phyloP scores from a whole-genome alignment of 2,113 vertebrate species.

The Ibidorhyncha struthersii region DNA sequence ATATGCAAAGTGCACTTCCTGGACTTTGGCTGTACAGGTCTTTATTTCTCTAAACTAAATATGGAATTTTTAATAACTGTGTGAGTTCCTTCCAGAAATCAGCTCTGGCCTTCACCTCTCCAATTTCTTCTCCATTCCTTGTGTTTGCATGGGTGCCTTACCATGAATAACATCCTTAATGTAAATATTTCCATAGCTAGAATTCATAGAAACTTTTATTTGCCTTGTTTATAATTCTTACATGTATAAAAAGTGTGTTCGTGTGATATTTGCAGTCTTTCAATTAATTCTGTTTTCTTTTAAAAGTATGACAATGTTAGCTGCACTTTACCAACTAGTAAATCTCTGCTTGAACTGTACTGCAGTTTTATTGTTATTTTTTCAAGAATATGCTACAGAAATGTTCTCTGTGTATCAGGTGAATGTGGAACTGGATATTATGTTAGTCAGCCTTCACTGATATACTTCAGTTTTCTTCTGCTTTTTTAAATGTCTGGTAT shows the following conservation, averaged over 20 bases:
- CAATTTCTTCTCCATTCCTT: not conserved
- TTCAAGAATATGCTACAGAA: not conserved
- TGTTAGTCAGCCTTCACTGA: not conserved
- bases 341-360: not conserved
- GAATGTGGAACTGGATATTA: not conserved
- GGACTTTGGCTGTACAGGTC: not conserved
- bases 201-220: not conserved
- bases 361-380: not conserved
- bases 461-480: not conserved
- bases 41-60: not conserved
- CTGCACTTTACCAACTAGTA: not conserved
- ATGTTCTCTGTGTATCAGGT: not conserved
- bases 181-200: not conserved
- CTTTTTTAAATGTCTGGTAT: not conserved
- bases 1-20: not conserved
- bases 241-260: not conserved
- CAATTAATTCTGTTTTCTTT: not conserved
- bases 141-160: not conserved
- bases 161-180: not conserved
- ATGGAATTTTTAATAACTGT: not conserved
- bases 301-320: not conserved
- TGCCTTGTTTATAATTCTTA: not conserved
- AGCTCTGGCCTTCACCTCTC: not conserved
- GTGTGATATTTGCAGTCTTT: not conserved
- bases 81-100: not conserved